Conservation (phyloP, 1,140 invertebrate species). For the Lucilia cuprina region DNA sequence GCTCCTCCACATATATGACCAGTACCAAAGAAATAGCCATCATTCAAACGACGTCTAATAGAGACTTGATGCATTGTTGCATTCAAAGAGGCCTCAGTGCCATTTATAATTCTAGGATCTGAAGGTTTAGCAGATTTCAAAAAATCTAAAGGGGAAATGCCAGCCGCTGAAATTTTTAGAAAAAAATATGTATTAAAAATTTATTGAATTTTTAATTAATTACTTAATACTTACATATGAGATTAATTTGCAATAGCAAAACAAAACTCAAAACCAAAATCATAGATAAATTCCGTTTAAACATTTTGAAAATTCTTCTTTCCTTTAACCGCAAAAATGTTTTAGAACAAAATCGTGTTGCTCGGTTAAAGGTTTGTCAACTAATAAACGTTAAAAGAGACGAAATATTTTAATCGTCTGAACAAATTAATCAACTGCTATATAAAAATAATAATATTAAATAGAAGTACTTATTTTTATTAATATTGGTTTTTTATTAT, state of each 20-base stretch:
- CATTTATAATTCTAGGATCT: conserved; percentile 52
- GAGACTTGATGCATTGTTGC: conserved; percentile 57
- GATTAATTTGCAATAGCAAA: not conserved
- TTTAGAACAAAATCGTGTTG: not conserved
- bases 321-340: not conserved
- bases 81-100: conserved; percentile 47
- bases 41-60: conserved; percentile 46
- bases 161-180: conserved; percentile 2
- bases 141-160: not conserved
- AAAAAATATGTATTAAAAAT: not conserved
- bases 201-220: not conserved
- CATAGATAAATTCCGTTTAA: not conserved
- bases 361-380: not conserved
- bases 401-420: not conserved
- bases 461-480: not conserved
- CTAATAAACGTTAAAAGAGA: not conserved
- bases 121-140: not conserved
- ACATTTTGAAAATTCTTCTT: not conserved
- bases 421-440: not conserved
- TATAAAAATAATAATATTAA: not conserved
- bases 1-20: conserved; percentile 61
- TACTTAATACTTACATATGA: not conserved
- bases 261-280: not conserved
- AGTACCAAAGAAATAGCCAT: conserved; percentile 54
- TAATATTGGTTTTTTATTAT: not conserved